Evolutionary conservation across 2,888 invertebrate genomes (phyloP).

Genomic region (Caenorhabditis sinica): DNA sequence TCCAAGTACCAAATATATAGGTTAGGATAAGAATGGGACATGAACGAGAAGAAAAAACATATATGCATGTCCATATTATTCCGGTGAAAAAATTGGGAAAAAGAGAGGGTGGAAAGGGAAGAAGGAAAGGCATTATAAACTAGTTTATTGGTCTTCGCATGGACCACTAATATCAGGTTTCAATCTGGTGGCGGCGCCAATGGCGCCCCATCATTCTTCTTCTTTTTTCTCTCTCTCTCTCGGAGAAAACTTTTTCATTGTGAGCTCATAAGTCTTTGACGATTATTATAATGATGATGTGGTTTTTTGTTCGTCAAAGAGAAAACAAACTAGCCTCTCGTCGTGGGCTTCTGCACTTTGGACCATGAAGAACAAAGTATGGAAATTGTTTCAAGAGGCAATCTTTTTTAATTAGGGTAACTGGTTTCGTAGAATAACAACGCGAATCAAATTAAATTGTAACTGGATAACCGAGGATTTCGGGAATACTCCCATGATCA

Average conservation of each 20-base stretch:
- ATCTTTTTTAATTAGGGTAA: too few species aligned
- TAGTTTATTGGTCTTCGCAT: conserved; percentile 52
- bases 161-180: conserved; percentile 54
- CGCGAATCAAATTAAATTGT: too few species aligned
- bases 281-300: conserved; percentile 45
- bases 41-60: neutral
- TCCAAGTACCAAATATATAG: too few species aligned
- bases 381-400: neutral
- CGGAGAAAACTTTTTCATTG: conserved; percentile 37
- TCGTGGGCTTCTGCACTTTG: conserved; percentile 44
- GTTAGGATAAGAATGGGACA: too few species aligned
- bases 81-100: neutral
- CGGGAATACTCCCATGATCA: too few species aligned
- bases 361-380: conserved; percentile 6
- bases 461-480: too few species aligned
- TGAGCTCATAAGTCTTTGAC: conserved; percentile 42
- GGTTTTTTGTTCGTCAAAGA: neutral
- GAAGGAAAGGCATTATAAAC: conserved; percentile 44
- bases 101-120: conserved; percentile 31
- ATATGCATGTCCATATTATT: conserved; percentile 4
- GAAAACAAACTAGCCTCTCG: conserved; percentile 53
- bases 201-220: conserved; percentile 40
- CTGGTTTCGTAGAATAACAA: too few species aligned
- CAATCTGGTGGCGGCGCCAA: conserved; percentile 52
- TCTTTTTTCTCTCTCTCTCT: neutral